Evolutionary conservation across 2,888 invertebrate genomes (phyloP).

Genomic region (Conus canariensis): DNA sequence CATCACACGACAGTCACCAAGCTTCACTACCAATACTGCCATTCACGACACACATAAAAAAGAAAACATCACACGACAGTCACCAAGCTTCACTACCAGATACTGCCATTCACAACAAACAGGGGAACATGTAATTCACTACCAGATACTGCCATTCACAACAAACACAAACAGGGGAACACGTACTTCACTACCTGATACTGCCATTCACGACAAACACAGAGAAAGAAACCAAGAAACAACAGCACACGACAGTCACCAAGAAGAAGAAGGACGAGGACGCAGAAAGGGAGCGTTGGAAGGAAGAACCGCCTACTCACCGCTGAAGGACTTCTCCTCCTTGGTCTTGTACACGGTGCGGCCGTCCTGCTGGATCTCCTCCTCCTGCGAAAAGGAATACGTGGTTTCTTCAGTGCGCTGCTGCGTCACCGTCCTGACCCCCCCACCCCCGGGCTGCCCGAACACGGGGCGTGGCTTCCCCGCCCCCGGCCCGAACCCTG

Average conservation of each 20-base stretch:
- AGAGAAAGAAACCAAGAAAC: neutral
- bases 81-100: too few species aligned
- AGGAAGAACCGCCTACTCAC: neutral
- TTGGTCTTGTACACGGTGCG: constrained; percentile 6
- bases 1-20: too few species aligned
- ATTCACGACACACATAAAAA: too few species aligned
- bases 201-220: neutral
- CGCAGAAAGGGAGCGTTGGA: neutral
- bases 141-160: too few species aligned
- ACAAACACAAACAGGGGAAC: too few species aligned
- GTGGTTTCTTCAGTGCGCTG: constrained; percentile 18
- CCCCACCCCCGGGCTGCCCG: neutral
- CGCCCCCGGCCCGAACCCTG: neutral
- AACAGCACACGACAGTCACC: neutral
- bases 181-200: too few species aligned
- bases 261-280: neutral
- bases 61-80: too few species aligned
- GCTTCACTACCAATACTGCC: too few species aligned
- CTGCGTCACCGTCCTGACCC: neutral
- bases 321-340: constrained; percentile 12
- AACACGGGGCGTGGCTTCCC: neutral
- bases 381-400: constrained; percentile 46
- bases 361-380: constrained; percentile 30
- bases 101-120: too few species aligned
- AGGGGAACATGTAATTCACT: too few species aligned